These are phyloP conservation scores for Clostera curtula DNA, from an alignment of 2,888 invertebrate species.

Conservation along the genomic window DNA sequence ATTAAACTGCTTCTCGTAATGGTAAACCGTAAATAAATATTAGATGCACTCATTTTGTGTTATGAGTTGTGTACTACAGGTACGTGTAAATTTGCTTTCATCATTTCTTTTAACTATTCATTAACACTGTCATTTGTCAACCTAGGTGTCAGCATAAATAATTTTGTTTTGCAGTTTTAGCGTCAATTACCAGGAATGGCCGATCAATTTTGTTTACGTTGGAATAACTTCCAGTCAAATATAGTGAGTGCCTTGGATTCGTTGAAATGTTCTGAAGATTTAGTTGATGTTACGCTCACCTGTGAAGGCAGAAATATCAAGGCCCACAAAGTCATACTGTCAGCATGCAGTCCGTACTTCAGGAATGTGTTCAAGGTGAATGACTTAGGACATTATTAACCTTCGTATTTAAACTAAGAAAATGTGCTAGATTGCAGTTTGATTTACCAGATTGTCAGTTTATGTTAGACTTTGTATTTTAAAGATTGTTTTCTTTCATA, in stretches of 20 bases:
- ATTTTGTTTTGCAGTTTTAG: slow-evolving; percentile 43
- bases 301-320: slow-evolving; percentile 82
- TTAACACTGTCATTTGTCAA: slow-evolving; percentile 33
- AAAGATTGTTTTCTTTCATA: too few species aligned
- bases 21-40: slow-evolving; percentile 25
- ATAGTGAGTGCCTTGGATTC: slow-evolving; percentile 82
- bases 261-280: slow-evolving; percentile 79
- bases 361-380: slow-evolving; percentile 82
- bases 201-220: slow-evolving; percentile 83
- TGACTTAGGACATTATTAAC: slow-evolving; percentile 68
- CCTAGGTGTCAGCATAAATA: slow-evolving; percentile 25
- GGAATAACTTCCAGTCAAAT: slow-evolving; percentile 83
- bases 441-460: too few species aligned
- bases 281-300: slow-evolving; percentile 83
- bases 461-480: too few species aligned
- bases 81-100: slow-evolving; percentile 20
- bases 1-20: slow-evolving; percentile 21
- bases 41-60: slow-evolving; percentile 29
- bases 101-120: slow-evolving; percentile 10
- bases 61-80: slow-evolving; percentile 33
- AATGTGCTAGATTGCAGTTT: slow-evolving; percentile 13
- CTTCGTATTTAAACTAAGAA: slow-evolving; percentile 52
- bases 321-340: slow-evolving; percentile 84
- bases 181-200: slow-evolving; percentile 58
- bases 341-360: slow-evolving; percentile 85